Evolutionary conservation across 2,888 invertebrate species (phyloP).

Genomic region (Torymus auratus): DNA sequence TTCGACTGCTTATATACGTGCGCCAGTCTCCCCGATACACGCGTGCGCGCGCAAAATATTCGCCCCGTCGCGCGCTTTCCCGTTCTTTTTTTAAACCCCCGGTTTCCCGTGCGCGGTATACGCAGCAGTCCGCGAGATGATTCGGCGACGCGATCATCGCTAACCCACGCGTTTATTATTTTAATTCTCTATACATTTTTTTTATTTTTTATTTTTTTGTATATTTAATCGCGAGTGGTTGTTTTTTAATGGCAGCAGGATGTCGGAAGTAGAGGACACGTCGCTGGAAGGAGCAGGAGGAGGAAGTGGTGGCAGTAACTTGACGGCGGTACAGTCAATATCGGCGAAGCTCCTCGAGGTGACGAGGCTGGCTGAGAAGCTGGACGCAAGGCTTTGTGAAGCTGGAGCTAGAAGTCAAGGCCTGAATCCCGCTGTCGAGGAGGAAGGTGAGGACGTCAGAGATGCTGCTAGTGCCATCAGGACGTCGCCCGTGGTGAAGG

Average conservation of each 20-base stretch:
- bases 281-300: too few relatives aligned
- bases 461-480: not conserved
- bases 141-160: not conserved
- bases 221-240: too few relatives aligned
- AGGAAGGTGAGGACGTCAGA: constrained; percentile 2
- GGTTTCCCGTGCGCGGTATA: too few relatives aligned
- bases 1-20: too few relatives aligned
- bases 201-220: not conserved
- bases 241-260: constrained; percentile 63
- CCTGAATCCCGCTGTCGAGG: constrained; percentile 52
- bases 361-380: constrained; percentile 82
- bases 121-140: not conserved
- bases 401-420: constrained; percentile 72
- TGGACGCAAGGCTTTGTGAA: constrained; percentile 78
- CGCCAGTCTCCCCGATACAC: too few relatives aligned
- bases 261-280: constrained; percentile 66
- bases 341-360: constrained; percentile 82
- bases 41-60: constrained; percentile 7
- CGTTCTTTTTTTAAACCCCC: too few relatives aligned
- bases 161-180: not conserved
- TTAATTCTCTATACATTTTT: not conserved
- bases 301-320: constrained; percentile 73
- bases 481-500: not conserved
- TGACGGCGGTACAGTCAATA: constrained; percentile 83
- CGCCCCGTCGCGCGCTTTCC: not conserved